Evolutionary conservation across 1,140 invertebrate genomes (phyloP), one percentile per base, ranked within the genome.

Genomic region (Asobara japonica): DNA sequence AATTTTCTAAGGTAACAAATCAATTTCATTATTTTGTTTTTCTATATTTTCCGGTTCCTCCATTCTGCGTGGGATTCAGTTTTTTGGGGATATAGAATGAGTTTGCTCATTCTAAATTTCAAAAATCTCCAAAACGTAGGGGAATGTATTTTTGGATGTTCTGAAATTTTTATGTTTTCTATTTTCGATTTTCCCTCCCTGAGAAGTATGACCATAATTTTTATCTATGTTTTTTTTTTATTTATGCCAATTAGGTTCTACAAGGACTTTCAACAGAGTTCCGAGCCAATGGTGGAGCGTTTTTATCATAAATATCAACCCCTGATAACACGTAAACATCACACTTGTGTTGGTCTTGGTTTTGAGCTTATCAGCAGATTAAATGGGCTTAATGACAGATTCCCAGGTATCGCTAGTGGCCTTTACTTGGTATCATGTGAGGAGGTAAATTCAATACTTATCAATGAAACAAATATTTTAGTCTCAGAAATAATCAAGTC

Each of bases 341-440:
- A 96, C 83, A 96, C 95, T 22, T 97, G 96, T 81, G 96, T 97
- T 20, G 95, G 95, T 27, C 87, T 97, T 72, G 93, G 93, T 56
- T 89, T 95, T 73, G 94, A 96, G 85, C 87, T 97, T 74, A 88
- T 95, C 75, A 83, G 89, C 60, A 88, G 91, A 70, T 86, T 93
- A 45, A 84, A 76, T 71, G 83, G 84, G 75, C 83, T 91, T 7
- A 88, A 89, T 68, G 81, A 89, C 62, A 89, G 89, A 76, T 92
- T 91, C 76, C 90, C 92, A n/a, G 90, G 91, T 65, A 86, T 94
- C 74, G 25, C 20, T 8, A 88, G 89, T 65, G 90, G 91, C 78
- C 89, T 93, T 66, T 94, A 91, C 78, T 87, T 97, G 77, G 93
- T 93, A 33, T 97, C 95, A 13, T 97, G 95, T 80, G 96, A 97